Evolutionary conservation across 2,888 invertebrate species (phyloP), one percentile per base, ranked within the genome.

Genomic region (Argynnis bischoffii): DNA sequence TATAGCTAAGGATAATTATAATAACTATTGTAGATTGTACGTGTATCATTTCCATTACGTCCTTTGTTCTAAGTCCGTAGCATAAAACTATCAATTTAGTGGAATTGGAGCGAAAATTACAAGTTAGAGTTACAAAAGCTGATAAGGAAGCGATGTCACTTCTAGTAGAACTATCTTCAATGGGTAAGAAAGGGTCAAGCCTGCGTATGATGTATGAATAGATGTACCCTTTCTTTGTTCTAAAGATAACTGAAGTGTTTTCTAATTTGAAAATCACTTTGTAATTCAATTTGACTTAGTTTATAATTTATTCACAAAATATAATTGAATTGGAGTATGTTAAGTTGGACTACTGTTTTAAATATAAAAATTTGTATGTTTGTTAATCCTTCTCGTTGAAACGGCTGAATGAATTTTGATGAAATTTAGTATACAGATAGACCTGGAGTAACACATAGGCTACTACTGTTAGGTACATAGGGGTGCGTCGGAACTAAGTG

Each of bases 191-290:
- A 89, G 89, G 90, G 89, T 89, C 89, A 90, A 87, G 83, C 81
- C 89, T 90, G 90, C 82, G 80, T 81, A 78, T 89, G 90, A 90
- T 86, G 81, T 88, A 86, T 89, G 90, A 89, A 89, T 88, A 84
- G 87, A 82, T 67, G 74, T 76, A 81, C 85, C 90, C 86, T 84
- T 79, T 82, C 82, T 84, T 89, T 90, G 90, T 90, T 83, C 79
- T 79, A 80, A 75, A 55, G 67, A 73, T 71, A 74, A 67, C 69
- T 41, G 31, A 26, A 21, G 11, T 55, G 55, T 64, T 64, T 64
- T 64, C 55, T 64, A 21, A 26, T 50, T 64, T 55, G 48, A 48
- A 55, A 18, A 51, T 63, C 54, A 53, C 41, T 26, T 64, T 55
- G 26, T 55, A 48, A 55, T 35, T 50, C 48, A 50, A 55, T 53